Conservation (phyloP, 2,113 vertebrate genomes). For the Gavialis gangeticus region DNA sequence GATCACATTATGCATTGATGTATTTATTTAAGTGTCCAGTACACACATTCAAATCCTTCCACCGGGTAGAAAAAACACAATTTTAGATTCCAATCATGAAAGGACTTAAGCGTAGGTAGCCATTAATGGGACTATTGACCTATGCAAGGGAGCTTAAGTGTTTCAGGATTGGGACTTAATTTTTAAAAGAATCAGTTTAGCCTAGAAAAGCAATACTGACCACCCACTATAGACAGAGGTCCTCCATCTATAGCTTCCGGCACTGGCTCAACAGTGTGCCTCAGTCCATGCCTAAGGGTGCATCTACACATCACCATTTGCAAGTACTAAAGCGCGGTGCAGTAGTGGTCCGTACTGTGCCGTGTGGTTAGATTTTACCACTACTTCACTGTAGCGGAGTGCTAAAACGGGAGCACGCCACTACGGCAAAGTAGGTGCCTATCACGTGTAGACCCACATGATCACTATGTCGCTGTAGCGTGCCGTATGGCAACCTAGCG, state of each 20-base stretch:
- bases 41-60: background rate
- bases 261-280: fast-evolving
- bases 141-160: background rate
- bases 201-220: fast-evolving
- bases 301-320: no score
- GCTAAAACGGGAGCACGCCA: no score
- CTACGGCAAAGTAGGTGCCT: no score
- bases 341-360: no score
- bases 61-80: background rate
- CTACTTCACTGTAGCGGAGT: no score
- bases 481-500: no score
- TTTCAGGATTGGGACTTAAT: background rate
- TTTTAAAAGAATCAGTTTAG: background rate
- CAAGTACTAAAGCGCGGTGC: no score
- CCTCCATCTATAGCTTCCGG: background rate
- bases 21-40: background rate
- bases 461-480: no score
- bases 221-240: fast-evolving
- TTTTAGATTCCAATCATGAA: background rate
- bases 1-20: background rate
- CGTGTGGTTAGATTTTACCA: no score
- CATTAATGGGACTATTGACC: background rate
- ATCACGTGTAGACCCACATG: no score
- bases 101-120: fast-evolving
- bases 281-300: background rate